Conservation (phyloP, 2,797 vertebrate species). For the Enteromius unitaeniatus region DNA sequence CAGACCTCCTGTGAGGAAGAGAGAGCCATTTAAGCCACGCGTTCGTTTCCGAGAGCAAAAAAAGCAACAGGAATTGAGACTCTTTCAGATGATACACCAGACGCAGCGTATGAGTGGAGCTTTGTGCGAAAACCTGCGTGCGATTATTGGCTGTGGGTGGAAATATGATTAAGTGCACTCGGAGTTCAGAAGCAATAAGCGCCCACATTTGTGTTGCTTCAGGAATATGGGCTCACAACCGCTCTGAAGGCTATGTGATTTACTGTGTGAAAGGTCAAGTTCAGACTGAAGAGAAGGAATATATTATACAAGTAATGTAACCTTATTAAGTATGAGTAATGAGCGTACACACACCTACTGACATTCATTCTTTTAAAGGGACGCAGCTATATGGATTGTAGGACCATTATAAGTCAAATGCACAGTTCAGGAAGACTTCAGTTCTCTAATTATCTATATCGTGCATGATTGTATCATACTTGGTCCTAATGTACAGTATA, state of each 20-base stretch:
- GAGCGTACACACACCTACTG: slow-evolving; percentile 41
- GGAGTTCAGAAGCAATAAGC: slow-evolving; percentile 49
- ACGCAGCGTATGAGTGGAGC: slow-evolving; percentile 20
- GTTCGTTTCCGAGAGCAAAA: slow-evolving; percentile 60
- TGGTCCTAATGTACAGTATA: slow-evolving; percentile 2
- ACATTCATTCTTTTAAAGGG: slow-evolving; percentile 26
- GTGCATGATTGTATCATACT: background rate
- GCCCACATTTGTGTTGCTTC: slow-evolving; percentile 35
- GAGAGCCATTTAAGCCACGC: slow-evolving; percentile 64
- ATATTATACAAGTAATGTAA: slow-evolving; percentile 40
- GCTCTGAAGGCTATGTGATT: slow-evolving; percentile 40
- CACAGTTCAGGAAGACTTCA: slow-evolving; percentile 23
- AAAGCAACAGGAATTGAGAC: slow-evolving; percentile 58
- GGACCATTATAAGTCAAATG: slow-evolving; percentile 35
- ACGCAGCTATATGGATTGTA: background rate
- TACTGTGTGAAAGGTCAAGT: slow-evolving; percentile 52
- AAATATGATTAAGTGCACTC: slow-evolving; percentile 53
- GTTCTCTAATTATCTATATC: slow-evolving; percentile 14
- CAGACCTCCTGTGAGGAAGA: slow-evolving; percentile 59
- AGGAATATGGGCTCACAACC: slow-evolving; percentile 31
- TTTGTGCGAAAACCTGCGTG: slow-evolving; percentile 33
- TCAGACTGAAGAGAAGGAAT: slow-evolving; percentile 43
- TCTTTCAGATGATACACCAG: slow-evolving; percentile 28
- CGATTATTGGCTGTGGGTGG: slow-evolving; percentile 46
- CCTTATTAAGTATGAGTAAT: slow-evolving; percentile 52